These are phyloP conservation scores for Chrosomus eos DNA, from an alignment of 2,797 vertebrate species.

Conservation along the genomic window DNA sequence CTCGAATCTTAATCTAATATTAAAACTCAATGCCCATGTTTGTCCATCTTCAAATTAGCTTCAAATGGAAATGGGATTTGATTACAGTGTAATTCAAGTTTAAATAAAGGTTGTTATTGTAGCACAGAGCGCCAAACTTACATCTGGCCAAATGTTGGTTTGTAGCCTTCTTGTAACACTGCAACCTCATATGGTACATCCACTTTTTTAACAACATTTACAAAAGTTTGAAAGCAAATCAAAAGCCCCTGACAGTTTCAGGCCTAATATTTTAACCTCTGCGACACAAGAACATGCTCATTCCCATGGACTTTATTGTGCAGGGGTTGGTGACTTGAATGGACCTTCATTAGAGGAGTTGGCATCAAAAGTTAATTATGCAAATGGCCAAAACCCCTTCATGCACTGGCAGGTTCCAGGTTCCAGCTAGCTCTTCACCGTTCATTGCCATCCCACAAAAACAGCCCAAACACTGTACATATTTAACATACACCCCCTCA, in stretches of 20 bases:
- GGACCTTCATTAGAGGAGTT: slow-evolving; percentile 81
- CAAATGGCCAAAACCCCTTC: slow-evolving; percentile 75
- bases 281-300: slow-evolving; percentile 68
- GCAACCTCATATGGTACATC: not conserved
- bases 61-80: slow-evolving; percentile 26
- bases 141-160: slow-evolving; percentile 14
- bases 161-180: slow-evolving; percentile 11
- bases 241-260: slow-evolving; percentile 54
- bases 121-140: not conserved
- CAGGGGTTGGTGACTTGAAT: slow-evolving; percentile 78
- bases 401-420: slow-evolving; percentile 68
- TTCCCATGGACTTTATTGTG: slow-evolving; percentile 75
- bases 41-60: slow-evolving; percentile 31
- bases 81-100: slow-evolving; percentile 8
- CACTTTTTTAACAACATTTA: slow-evolving; percentile 8
- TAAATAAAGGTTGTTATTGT: slow-evolving; percentile 44
- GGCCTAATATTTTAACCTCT: slow-evolving; percentile 80
- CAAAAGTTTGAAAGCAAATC: slow-evolving; percentile 26
- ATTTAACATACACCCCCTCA: slow-evolving; percentile 46
- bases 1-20: slow-evolving; percentile 10
- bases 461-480: slow-evolving; percentile 54
- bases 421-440: slow-evolving; percentile 70
- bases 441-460: slow-evolving; percentile 67
- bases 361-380: slow-evolving; percentile 85
- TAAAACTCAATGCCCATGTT: slow-evolving; percentile 40